These are phyloP conservation scores for Drosophila pseudotakahashii DNA, from an alignment of 2,888 invertebrate genomes.

Conservation along the genomic window DNA sequence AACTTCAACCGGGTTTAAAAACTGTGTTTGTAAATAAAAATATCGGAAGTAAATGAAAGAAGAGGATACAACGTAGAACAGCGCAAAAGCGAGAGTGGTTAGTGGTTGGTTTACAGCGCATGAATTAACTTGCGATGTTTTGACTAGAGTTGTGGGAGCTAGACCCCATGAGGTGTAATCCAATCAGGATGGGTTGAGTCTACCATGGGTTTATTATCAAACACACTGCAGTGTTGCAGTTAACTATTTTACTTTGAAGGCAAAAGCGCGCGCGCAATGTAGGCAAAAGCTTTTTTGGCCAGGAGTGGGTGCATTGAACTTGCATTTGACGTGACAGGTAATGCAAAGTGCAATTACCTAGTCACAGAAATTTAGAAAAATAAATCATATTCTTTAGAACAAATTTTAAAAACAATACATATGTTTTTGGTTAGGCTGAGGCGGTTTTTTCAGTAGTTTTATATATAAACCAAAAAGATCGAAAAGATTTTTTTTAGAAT, in stretches of 20 bases:
- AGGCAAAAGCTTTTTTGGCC: not conserved
- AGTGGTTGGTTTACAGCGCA: conserved; percentile 52
- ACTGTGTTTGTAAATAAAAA: not conserved
- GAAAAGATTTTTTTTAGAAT: too few relatives aligned
- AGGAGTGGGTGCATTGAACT: conserved; percentile 5
- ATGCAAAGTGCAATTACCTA: not conserved
- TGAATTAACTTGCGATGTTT: conserved; percentile 75
- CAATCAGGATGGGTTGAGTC: conserved; percentile 41
- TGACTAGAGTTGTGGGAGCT: conserved; percentile 28
- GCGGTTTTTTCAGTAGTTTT: too few relatives aligned
- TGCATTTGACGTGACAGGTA: not conserved
- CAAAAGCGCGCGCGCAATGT: conserved; percentile 2
- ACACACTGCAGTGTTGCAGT: conserved; percentile 2
- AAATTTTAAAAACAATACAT: too few relatives aligned
- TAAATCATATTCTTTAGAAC: too few relatives aligned
- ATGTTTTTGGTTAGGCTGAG: too few relatives aligned
- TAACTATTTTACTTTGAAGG: not conserved
- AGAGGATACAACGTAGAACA: not conserved
- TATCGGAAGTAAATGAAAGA: conserved; percentile 3
- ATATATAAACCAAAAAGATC: too few relatives aligned
- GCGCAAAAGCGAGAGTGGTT: conserved; percentile 38
- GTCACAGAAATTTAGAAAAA: too few relatives aligned
- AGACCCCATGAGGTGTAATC: conserved; percentile 35
- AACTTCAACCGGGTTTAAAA: not conserved
- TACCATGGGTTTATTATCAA: not conserved